Percentiles rank a stretch among this genome's conserved stretches.
Evolutionary conservation across 2,113 vertebrate species (phyloP).

Genomic region (Dasyprocta punctata): DNA sequence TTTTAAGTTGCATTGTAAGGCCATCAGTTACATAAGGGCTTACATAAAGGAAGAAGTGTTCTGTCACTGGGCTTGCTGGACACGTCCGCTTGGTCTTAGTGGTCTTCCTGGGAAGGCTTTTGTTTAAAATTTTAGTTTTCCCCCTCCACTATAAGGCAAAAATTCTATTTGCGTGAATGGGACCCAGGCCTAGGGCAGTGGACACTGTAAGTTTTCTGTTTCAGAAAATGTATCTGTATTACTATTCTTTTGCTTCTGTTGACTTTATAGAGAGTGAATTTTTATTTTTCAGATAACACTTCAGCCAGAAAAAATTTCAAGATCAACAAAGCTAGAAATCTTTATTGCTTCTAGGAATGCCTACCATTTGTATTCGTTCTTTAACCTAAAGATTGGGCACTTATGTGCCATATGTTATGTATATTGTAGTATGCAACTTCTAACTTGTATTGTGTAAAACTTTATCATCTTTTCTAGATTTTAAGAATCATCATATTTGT

Average conservation of each 20-base stretch:
- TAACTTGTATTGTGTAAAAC: neutral
- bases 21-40: too few species aligned
- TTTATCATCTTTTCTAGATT: neutral
- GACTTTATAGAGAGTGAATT: neutral
- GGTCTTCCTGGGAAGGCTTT: too few species aligned
- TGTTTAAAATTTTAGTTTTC: too few species aligned
- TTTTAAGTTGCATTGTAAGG: too few species aligned
- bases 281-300: neutral
- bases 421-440: neutral
- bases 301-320: conserved; percentile 24
- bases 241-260: neutral
- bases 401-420: neutral
- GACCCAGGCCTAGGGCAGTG: neutral
- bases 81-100: too few species aligned
- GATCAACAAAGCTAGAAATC: neutral
- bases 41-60: too few species aligned
- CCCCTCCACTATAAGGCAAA: neutral
- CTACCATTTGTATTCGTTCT: neutral
- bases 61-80: too few species aligned
- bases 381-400: neutral
- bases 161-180: neutral
- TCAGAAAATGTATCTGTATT: neutral
- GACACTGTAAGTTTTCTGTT: neutral
- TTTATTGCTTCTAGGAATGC: neutral
- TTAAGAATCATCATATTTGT: neutral